phyloP scores from a whole-genome alignment of 2,888 invertebrate genomes.

The Limnephilus marmoratus region DNA sequence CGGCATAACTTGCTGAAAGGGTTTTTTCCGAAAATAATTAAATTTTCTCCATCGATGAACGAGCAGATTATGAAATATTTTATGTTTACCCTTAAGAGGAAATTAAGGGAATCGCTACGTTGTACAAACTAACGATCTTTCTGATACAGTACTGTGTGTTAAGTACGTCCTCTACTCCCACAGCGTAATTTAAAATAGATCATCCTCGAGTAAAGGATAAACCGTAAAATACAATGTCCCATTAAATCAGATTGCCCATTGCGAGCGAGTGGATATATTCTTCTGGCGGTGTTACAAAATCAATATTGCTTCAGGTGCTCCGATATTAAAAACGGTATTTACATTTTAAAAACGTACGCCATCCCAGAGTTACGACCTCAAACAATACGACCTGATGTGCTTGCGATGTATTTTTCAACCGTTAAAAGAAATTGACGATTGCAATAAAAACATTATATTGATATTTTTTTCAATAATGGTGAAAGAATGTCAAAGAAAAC shows the following conservation, averaged over 20 bases:
- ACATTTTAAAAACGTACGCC: constrained; percentile 24
- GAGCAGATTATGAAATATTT: too few relatives aligned
- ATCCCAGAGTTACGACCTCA: background rate
- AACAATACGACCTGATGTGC: constrained; percentile 2
- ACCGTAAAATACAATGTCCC: background rate
- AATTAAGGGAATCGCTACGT: too few relatives aligned
- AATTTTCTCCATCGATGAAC: too few relatives aligned
- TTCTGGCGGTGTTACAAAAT: background rate
- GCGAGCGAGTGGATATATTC: background rate
- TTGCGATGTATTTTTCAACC: background rate
- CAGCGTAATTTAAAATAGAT: background rate
- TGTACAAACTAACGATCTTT: too few relatives aligned
- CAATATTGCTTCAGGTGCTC: constrained; percentile 34
- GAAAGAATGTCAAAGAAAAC: background rate
- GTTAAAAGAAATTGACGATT: background rate
- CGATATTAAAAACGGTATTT: constrained; percentile 31
- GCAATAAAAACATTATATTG: background rate
- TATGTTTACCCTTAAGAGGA: too few relatives aligned
- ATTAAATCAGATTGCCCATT: background rate
- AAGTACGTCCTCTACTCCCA: background rate
- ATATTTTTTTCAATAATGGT: background rate
- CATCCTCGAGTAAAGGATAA: background rate
- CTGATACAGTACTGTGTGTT: too few relatives aligned
- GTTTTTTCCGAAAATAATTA: too few relatives aligned
- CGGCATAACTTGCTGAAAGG: too few relatives aligned